Conservation (phyloP, 2,888 invertebrate genomes). For the Crematogaster levior region DNA sequence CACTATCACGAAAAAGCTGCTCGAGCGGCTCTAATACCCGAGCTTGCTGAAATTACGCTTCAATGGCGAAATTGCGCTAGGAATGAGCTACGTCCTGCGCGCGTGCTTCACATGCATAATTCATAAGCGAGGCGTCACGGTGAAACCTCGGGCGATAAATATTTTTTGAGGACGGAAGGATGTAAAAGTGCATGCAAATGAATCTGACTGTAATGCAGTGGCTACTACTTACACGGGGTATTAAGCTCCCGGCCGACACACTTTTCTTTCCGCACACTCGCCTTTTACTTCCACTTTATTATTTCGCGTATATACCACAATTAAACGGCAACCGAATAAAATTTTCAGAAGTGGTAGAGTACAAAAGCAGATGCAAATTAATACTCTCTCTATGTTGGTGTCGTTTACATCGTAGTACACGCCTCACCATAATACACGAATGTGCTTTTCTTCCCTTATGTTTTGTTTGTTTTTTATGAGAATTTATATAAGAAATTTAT, state of each 20-base stretch:
- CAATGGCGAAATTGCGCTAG: conserved; percentile 73
- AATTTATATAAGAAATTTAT: conserved; percentile 24
- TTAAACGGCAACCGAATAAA: conserved; percentile 35
- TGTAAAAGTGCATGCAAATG: conserved; percentile 79
- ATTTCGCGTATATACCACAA: conserved; percentile 30
- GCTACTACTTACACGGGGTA: conserved; percentile 65
- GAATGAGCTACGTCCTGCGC: conserved; percentile 75
- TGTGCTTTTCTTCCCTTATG: neutral
- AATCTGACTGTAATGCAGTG: conserved; percentile 77
- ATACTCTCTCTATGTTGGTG: conserved; percentile 15
- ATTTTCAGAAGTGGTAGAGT: conserved; percentile 34
- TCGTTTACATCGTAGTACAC: conserved; percentile 24
- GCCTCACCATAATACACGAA: conserved; percentile 5
- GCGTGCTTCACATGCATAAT: conserved; percentile 79
- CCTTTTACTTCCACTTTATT: conserved; percentile 35
- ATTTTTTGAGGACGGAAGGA: conserved; percentile 74
- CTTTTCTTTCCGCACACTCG: conserved; percentile 51
- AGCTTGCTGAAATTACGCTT: conserved; percentile 71
- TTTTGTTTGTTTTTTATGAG: conserved; percentile 5
- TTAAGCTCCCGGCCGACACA: conserved; percentile 61
- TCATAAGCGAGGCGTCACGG: conserved; percentile 79
- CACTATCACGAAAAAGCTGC: conserved; percentile 68
- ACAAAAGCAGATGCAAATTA: conserved; percentile 43
- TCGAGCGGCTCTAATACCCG: conserved; percentile 69
- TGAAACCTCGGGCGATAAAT: conserved; percentile 78